Conservation (phyloP, 2,888 invertebrate genomes). For the Mylabris sibirica region DNA sequence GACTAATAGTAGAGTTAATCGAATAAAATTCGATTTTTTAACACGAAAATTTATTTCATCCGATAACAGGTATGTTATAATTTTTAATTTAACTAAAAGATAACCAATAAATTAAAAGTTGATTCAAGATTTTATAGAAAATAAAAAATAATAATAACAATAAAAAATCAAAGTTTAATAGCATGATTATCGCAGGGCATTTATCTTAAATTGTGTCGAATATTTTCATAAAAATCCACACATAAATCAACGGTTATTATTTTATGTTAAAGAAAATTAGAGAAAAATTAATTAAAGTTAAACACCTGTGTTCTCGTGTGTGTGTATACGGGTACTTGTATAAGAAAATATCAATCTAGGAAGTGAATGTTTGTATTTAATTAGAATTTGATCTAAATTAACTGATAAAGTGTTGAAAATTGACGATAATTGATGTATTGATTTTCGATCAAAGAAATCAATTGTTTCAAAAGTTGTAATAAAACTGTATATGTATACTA, state of each 20-base stretch:
- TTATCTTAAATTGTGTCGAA: not conserved
- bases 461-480: not conserved
- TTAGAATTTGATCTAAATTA: not conserved
- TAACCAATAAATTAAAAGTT: not conserved
- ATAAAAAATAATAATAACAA: not conserved
- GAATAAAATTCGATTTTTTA: not conserved
- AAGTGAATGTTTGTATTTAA: not conserved
- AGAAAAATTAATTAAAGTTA: not conserved
- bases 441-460: not conserved
- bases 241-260: conserved; percentile 2
- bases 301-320: not conserved
- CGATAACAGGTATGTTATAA: not conserved
- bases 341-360: not conserved
- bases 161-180: not conserved
- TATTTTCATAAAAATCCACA: not conserved
- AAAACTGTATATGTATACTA: not conserved
- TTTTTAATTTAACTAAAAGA: conserved; percentile 1
- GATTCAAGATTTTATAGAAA: not conserved
- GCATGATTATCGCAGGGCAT: not conserved
- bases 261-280: not conserved
- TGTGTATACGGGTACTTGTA: not conserved
- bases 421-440: not conserved
- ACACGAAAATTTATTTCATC: not conserved
- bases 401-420: conserved; percentile 5
- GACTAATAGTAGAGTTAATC: not conserved